These are phyloP conservation scores for Synanthedon myopaeformis DNA, from an alignment of 2,888 invertebrate species.

Conservation along the genomic window DNA sequence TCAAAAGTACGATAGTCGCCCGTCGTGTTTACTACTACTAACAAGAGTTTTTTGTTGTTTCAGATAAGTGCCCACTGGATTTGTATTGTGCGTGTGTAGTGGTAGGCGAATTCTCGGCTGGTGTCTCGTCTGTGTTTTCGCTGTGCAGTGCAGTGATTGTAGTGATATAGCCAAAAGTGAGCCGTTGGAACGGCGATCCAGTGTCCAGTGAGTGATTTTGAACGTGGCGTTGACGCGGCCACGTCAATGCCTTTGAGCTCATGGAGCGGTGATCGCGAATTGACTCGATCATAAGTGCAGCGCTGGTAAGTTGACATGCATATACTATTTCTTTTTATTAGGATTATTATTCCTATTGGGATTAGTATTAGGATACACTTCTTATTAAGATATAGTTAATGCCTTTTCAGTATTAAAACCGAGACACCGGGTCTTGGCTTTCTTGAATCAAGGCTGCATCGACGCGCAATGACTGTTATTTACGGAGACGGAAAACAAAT, in stretches of 20 bases:
- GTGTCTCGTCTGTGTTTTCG: constrained; percentile 11
- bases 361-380: too few relatives aligned
- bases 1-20: too few relatives aligned
- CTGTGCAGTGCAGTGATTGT: constrained; percentile 20
- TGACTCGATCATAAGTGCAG: constrained; percentile 60
- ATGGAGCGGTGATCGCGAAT: constrained; percentile 67
- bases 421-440: too few relatives aligned
- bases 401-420: too few relatives aligned
- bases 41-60: constrained; percentile 24
- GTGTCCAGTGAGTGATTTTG: constrained; percentile 27
- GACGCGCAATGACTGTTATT: too few relatives aligned
- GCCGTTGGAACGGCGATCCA: constrained; percentile 9
- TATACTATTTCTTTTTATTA: too few relatives aligned
- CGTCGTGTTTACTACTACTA: neutral
- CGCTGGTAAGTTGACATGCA: constrained; percentile 47
- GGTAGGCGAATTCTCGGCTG: neutral
- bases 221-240: constrained; percentile 50
- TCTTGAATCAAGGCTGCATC: too few relatives aligned
- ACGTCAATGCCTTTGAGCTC: constrained; percentile 63
- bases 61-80: constrained; percentile 25
- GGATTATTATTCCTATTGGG: too few relatives aligned
- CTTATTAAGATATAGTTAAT: too few relatives aligned
- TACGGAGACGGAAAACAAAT: too few relatives aligned
- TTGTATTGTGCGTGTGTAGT: constrained; percentile 11
- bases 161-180: neutral